Conservation (phyloP, 2,797 vertebrate genomes). For the Bryconaethiops microstoma region DNA sequence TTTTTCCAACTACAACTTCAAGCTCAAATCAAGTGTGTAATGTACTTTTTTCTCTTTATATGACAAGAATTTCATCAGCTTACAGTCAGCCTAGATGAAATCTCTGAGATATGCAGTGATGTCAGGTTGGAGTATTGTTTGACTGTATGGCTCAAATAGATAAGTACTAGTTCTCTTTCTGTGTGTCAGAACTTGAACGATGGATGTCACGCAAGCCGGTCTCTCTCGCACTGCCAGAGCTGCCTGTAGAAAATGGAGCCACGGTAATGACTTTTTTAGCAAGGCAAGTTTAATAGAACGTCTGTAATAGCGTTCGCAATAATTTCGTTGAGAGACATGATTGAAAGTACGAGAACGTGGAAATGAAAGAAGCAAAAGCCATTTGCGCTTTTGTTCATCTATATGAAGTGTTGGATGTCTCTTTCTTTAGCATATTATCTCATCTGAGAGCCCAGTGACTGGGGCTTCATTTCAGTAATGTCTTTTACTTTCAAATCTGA, state of each 20-base stretch:
- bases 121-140: constrained; percentile 42
- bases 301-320: constrained; percentile 68
- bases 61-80: constrained; percentile 21
- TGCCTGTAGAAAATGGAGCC: constrained; percentile 57
- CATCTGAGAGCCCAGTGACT: constrained; percentile 5
- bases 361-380: constrained; percentile 61
- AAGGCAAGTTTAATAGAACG: constrained; percentile 68
- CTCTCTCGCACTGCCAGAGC: constrained; percentile 49
- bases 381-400: constrained; percentile 66
- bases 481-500: constrained; percentile 26
- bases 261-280: constrained; percentile 67
- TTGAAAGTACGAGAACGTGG: constrained; percentile 67
- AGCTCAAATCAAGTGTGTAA: neutral
- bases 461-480: constrained; percentile 31
- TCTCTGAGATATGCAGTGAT: constrained; percentile 31
- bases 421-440: constrained; percentile 47
- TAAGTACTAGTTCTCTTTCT: constrained; percentile 43
- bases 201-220: constrained; percentile 48
- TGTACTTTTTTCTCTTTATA: constrained; percentile 1
- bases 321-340: constrained; percentile 66
- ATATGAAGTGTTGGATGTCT: constrained; percentile 61
- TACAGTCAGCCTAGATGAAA: constrained; percentile 22
- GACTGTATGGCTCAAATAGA: constrained; percentile 42
- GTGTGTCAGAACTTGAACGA: constrained; percentile 53
- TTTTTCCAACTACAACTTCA: neutral